Percentiles rank a stretch among this genome's conserved stretches.
These are phyloP conservation scores for Leucophenga maculata DNA, from an alignment of 2,888 invertebrate species.

Conservation along the genomic window DNA sequence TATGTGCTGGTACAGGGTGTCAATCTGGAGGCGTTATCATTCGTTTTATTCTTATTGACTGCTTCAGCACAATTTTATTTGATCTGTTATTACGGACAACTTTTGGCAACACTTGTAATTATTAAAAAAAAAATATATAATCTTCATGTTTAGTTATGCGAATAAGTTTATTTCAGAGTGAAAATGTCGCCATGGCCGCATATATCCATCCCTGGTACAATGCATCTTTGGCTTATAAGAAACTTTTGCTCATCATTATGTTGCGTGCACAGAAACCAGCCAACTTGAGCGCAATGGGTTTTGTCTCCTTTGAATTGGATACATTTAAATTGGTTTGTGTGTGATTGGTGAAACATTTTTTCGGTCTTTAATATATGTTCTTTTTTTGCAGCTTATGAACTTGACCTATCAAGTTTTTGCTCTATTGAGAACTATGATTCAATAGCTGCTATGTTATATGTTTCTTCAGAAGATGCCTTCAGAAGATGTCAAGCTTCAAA, in stretches of 20 bases:
- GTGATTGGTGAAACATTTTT: not conserved
- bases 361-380: not conserved
- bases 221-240: slow-evolving; percentile 54
- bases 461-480: too few relatives aligned
- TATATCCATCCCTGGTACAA: slow-evolving; percentile 58
- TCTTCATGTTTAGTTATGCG: too few relatives aligned
- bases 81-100: slow-evolving; percentile 33
- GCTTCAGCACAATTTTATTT: slow-evolving; percentile 34
- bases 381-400: slow-evolving; percentile 49
- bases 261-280: slow-evolving; percentile 53
- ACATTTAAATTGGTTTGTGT: slow-evolving; percentile 55
- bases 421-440: slow-evolving; percentile 48
- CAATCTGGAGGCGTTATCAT: slow-evolving; percentile 1
- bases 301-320: slow-evolving; percentile 50
- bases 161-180: slow-evolving; percentile 42
- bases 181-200: slow-evolving; percentile 45
- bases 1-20: slow-evolving; percentile 26
- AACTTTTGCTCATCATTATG: slow-evolving; percentile 52
- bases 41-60: slow-evolving; percentile 26
- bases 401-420: slow-evolving; percentile 54
- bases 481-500: too few relatives aligned
- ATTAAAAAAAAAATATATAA: too few relatives aligned
- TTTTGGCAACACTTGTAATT: slow-evolving; percentile 16
- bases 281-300: slow-evolving; percentile 55
- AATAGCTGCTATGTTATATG: too few relatives aligned